Base-by-base conservation (phyloP, 2,113 vertebrate species). In the Microtus oregoni region DNA sequence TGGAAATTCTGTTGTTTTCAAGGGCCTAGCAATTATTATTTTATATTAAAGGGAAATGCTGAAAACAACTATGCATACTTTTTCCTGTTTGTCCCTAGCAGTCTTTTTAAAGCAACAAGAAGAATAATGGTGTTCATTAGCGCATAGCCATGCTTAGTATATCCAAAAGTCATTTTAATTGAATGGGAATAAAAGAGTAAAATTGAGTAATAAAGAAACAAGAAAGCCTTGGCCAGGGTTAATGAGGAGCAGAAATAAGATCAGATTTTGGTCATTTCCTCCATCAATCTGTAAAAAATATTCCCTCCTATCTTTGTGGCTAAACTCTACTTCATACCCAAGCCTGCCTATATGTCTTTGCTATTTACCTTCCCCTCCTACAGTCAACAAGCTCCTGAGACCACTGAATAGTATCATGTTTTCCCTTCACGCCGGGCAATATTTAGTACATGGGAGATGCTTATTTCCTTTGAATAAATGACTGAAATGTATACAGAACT, bases 81-180 rank as follows among this genome's bases (percentile, higher is more conserved):
- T 88, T 28, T 88, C 77, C 9, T 92, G 41, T 70, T 73, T 58
- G 73, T 50, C 3, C 78, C 15, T 28, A 19, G 13, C 72, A 72
- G 6, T 85, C 2, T 28, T 30, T 91, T 89, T 26, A 58, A 47
- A 67, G 17, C 30, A 41, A 19, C 67, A 63, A 79, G 1, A 92
- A 92, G 58, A 93, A 68, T 89, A 61, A 96, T 73, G 38, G 26
- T 92, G 3, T 50, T 96, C 86, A 89, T 94, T 97, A 96, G 86
- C 94, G 81, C 78, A 88, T 13, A 91, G 75, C 30, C 92, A 89
- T 82, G 50, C 20, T 92, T 89, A 83, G 67, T 83, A 83, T 32
- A 77, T 79, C 90, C 61, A 28, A 79, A 95, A 94, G 58, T 95
- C 82, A 96, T 77, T 96, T 94, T 94, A 96, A 92, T 89, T 61